Evolutionary conservation across 1,140 invertebrate genomes (phyloP).

Genomic region (Brachionus manjavacas): DNA sequence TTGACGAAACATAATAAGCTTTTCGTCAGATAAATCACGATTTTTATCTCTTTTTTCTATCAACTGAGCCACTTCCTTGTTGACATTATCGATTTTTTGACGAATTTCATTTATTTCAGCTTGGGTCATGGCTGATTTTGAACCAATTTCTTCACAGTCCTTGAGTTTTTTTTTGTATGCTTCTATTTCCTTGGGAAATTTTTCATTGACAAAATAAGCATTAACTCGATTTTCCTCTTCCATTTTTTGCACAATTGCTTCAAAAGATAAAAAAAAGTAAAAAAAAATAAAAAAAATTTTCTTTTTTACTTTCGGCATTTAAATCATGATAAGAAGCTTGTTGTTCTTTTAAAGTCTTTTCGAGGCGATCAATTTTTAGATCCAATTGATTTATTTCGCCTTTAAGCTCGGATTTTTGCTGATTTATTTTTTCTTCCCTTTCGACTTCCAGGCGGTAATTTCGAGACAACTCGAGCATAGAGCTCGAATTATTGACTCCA

Average conservation of each 20-base stretch:
- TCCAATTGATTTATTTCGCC: constrained; percentile 60
- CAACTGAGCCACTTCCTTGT: constrained; percentile 63
- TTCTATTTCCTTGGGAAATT: constrained; percentile 69
- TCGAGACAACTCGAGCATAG: constrained; percentile 66
- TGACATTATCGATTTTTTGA: constrained; percentile 62
- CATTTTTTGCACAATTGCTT: constrained; percentile 62
- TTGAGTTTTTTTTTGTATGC: constrained; percentile 64
- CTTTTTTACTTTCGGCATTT: constrained; percentile 59
- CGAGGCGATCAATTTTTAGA: constrained; percentile 60
- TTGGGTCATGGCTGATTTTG: constrained; percentile 67
- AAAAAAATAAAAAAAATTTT: neutral
- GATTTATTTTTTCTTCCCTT: constrained; percentile 65
- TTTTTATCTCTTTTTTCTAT: constrained; percentile 59
- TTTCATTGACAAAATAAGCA: constrained; percentile 71
- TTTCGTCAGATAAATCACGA: constrained; percentile 64
- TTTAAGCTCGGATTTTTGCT: constrained; percentile 64
- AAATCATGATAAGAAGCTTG: constrained; percentile 60
- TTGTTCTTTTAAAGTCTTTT: constrained; percentile 62
- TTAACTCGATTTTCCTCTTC: constrained; percentile 73
- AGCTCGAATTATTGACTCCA: constrained; percentile 59
- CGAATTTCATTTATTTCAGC: constrained; percentile 60
- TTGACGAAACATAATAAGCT: constrained; percentile 74
- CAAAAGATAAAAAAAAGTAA: neutral
- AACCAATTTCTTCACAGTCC: constrained; percentile 66
- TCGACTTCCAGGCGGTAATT: constrained; percentile 69